Conservation (phyloP, 2,797 vertebrate genomes). For the Scomberomorus guttatus region DNA sequence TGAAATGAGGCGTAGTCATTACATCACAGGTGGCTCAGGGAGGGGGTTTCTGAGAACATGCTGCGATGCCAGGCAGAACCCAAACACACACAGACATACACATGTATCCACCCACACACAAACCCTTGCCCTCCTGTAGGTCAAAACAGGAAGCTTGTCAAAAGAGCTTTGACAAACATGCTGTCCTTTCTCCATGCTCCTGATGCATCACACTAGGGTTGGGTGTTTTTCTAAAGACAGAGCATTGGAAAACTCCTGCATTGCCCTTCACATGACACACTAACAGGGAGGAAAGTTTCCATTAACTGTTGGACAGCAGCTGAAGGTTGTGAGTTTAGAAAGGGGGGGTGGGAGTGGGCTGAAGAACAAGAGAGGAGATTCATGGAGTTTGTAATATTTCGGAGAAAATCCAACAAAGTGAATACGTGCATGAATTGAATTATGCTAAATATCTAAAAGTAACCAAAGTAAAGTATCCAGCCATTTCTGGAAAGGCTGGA, state of each 20-base stretch:
- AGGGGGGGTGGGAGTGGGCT: not conserved
- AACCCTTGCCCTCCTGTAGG: slow-evolving; percentile 11
- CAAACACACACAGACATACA: slow-evolving; percentile 26
- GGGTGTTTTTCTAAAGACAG: slow-evolving; percentile 58
- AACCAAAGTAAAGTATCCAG: slow-evolving; percentile 44
- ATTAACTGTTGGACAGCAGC: slow-evolving; percentile 49
- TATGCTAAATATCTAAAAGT: slow-evolving; percentile 9
- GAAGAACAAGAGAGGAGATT: slow-evolving; percentile 29
- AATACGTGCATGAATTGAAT: slow-evolving; percentile 30
- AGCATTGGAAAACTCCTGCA: slow-evolving; percentile 64
- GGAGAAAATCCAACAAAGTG: slow-evolving; percentile 18
- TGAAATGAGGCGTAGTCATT: slow-evolving; percentile 41
- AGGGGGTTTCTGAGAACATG: slow-evolving; percentile 6
- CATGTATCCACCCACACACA: slow-evolving; percentile 11
- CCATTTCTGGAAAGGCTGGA: slow-evolving; percentile 22
- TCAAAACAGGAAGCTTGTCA: slow-evolving; percentile 67
- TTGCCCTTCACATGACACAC: slow-evolving; percentile 69
- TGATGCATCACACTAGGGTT: slow-evolving; percentile 39
- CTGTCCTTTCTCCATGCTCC: slow-evolving; percentile 51
- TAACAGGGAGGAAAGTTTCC: slow-evolving; percentile 70
- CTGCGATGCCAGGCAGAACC: not conserved
- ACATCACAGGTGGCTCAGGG: slow-evolving; percentile 37
- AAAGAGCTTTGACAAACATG: slow-evolving; percentile 56
- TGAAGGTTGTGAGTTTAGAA: slow-evolving; percentile 47
- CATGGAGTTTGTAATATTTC: slow-evolving; percentile 1